A percentile compares a stretch with the other conserved stretches of the same genome.
Conservation (phyloP, 2,888 invertebrate genomes). For the Autographa pulchrina region DNA sequence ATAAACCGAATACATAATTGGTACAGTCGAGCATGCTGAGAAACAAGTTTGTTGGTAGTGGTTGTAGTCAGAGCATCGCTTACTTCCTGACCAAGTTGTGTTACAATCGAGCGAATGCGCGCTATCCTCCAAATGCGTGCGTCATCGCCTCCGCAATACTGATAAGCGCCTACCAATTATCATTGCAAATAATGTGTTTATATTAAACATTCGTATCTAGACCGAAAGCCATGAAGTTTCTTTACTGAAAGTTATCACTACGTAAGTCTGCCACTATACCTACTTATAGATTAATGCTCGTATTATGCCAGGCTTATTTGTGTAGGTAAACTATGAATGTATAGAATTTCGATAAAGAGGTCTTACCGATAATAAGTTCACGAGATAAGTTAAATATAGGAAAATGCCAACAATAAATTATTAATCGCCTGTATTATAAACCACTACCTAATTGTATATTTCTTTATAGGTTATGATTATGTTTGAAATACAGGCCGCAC, state of each 20-base stretch:
- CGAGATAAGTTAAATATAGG: conserved; percentile 84
- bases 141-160: conserved; percentile 86
- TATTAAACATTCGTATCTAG: conserved; percentile 79
- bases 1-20: conserved; percentile 17
- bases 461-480: conserved; percentile 11
- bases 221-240: conserved; percentile 75
- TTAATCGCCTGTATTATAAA: conserved; percentile 51
- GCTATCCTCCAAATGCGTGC: conserved; percentile 79
- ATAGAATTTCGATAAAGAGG: conserved; percentile 82
- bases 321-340: conserved; percentile 68
- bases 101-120: conserved; percentile 71
- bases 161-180: conserved; percentile 88
- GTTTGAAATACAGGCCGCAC: conserved; percentile 1
- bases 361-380: conserved; percentile 85
- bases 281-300: conserved; percentile 65
- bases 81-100: conserved; percentile 75
- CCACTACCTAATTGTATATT: conserved; percentile 30
- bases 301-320: conserved; percentile 76
- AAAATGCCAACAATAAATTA: conserved; percentile 74
- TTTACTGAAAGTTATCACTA: conserved; percentile 74
- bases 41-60: conserved; percentile 47
- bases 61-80: conserved; percentile 60
- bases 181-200: conserved; percentile 88
- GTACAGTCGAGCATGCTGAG: conserved; percentile 54
- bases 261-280: conserved; percentile 66